Conservation (phyloP, 2,888 invertebrate species). For the Cerceris ruficornis region DNA sequence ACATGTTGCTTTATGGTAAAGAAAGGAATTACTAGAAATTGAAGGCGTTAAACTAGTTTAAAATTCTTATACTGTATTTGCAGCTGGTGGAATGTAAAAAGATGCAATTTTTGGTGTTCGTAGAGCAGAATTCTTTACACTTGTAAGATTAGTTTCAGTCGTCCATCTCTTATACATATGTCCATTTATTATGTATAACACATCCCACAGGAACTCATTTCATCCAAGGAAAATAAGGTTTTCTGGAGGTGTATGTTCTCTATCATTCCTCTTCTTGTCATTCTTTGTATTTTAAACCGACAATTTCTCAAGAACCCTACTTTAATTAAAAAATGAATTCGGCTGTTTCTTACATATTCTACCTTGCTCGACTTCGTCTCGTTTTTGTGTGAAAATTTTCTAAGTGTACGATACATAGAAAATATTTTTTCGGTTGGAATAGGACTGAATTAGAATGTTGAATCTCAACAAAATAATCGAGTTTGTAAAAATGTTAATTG, state of each 20-base stretch:
- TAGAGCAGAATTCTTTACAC: background rate
- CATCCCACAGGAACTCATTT: conserved; percentile 6
- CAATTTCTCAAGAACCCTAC: background rate
- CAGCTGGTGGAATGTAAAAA: background rate
- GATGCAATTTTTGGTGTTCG: background rate
- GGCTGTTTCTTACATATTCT: background rate
- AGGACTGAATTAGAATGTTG: no score
- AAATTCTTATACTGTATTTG: no score
- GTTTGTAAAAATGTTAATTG: no score
- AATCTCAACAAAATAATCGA: no score
- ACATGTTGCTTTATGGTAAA: no score
- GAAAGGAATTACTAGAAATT: no score
- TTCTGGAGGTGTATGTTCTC: background rate
- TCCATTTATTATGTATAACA: conserved; percentile 34
- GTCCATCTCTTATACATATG: conserved; percentile 8
- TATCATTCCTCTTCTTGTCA: background rate
- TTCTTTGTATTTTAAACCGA: background rate
- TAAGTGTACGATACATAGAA: background rate
- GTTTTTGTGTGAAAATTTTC: no score
- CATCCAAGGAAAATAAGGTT: conserved; percentile 25
- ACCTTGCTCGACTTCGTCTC: background rate
- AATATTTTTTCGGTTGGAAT: background rate
- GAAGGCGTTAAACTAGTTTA: no score
- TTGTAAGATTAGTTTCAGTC: background rate
- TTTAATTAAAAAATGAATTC: background rate